Percentiles rank a stretch among this genome's conserved stretches.
These are phyloP conservation scores for Mythimna lalbum DNA, from an alignment of 2,888 invertebrate species.

Conservation along the genomic window DNA sequence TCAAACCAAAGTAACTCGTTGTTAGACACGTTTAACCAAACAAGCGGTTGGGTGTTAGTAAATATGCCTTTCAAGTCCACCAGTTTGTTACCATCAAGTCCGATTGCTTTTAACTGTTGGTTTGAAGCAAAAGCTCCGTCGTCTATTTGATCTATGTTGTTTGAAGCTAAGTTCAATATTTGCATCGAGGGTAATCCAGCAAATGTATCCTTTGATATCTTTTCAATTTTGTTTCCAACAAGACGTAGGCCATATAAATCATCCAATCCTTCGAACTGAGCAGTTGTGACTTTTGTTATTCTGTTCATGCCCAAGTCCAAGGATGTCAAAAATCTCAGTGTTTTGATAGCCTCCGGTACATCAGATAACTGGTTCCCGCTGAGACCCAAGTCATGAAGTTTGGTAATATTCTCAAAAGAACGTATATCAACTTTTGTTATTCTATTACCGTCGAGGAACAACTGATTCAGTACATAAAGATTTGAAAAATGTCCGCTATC, in stretches of 20 bases:
- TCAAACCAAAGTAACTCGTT: conserved; percentile 95
- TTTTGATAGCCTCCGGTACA: conserved; percentile 93
- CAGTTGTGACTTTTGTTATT: conserved; percentile 93
- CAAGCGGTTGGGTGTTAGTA: conserved; percentile 93
- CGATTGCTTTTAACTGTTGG: conserved; percentile 93
- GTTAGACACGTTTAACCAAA: conserved; percentile 95
- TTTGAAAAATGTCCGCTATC: conserved; percentile 94
- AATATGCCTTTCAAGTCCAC: conserved; percentile 95
- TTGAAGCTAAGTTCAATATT: conserved; percentile 95
- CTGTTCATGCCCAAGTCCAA: conserved; percentile 96
- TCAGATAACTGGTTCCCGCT: conserved; percentile 93
- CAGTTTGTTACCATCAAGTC: conserved; percentile 94
- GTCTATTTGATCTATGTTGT: conserved; percentile 94
- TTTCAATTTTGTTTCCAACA: conserved; percentile 95
- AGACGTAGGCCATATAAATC: conserved; percentile 94
- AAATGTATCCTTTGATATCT: conserved; percentile 94
- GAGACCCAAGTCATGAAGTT: conserved; percentile 94
- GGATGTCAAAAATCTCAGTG: conserved; percentile 93
- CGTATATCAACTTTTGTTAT: conserved; percentile 93
- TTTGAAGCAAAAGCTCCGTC: conserved; percentile 94
- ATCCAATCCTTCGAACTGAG: conserved; percentile 94
- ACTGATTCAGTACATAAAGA: conserved; percentile 93
- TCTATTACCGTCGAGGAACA: conserved; percentile 94
- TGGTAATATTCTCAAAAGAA: conserved; percentile 94
- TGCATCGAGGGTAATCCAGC: conserved; percentile 93